Conservation (phyloP, 2,113 vertebrate species). For the Anhinga rufa region DNA sequence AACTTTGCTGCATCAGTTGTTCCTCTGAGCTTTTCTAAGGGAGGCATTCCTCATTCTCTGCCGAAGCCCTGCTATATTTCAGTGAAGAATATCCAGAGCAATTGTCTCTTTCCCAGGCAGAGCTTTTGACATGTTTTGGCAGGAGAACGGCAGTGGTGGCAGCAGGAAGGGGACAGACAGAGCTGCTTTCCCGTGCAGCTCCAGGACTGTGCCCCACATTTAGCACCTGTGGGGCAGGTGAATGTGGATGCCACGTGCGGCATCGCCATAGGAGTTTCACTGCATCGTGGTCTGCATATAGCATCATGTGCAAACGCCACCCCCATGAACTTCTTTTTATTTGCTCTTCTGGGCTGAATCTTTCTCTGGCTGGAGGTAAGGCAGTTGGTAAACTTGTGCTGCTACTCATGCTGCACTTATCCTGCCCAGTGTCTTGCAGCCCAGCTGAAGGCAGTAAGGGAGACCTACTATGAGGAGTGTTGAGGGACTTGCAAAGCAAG, state of each 20-base stretch:
- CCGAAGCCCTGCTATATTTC: not conserved
- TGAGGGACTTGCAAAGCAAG: not conserved
- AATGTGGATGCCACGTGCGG: not conserved
- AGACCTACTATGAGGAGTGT: not conserved
- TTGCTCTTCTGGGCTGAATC: not conserved
- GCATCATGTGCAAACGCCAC: not conserved
- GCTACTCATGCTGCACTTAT: not conserved
- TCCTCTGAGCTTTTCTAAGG: not conserved
- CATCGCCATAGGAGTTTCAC: not conserved
- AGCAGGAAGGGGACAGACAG: not conserved
- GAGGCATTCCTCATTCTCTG: not conserved
- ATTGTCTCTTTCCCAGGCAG: not conserved
- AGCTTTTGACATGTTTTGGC: not conserved
- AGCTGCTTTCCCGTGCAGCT: not conserved
- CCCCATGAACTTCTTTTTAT: not conserved
- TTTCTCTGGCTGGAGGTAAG: not conserved
- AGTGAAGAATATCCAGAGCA: not conserved
- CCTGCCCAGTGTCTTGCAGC: not conserved
- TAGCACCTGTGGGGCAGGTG: fast-evolving
- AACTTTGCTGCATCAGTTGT: not conserved
- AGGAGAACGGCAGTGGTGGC: not conserved
- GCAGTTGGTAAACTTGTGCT: not conserved
- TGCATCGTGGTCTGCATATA: not conserved
- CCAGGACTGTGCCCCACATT: not conserved
- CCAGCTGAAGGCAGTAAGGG: not conserved